phyloP scores from a whole-genome alignment of 2,888 invertebrate species.

The Drosophila falleni region DNA sequence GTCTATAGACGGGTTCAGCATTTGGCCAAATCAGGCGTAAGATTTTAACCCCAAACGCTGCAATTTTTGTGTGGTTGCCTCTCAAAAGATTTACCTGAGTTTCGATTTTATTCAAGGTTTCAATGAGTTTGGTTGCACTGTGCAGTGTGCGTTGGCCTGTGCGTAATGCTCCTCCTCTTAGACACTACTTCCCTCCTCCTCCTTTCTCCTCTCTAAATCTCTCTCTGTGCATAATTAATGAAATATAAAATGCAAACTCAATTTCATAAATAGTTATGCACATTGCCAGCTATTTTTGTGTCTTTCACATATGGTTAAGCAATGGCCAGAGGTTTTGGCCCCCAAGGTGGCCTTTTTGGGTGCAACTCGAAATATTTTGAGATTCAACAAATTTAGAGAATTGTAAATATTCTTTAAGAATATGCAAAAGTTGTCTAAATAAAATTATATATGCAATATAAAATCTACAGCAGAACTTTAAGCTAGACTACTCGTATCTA shows the following conservation, averaged over 20 bases:
- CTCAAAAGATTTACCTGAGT: slow-evolving; percentile 53
- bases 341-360: slow-evolving; percentile 5
- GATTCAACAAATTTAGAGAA: background rate
- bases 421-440: background rate
- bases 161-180: slow-evolving; percentile 61
- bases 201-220: background rate
- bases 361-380: background rate
- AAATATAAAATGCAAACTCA: slow-evolving; percentile 80
- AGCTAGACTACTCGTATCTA: background rate
- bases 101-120: slow-evolving; percentile 9
- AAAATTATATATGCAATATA: background rate
- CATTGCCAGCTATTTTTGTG: slow-evolving; percentile 52
- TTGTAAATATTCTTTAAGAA: background rate
- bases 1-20: slow-evolving; percentile 2
- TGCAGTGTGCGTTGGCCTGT: slow-evolving; percentile 75
- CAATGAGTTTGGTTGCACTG: slow-evolving; percentile 13
- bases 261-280: slow-evolving; percentile 71
- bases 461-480: background rate
- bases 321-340: slow-evolving; percentile 1
- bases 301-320: slow-evolving; percentile 19
- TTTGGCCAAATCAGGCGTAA: slow-evolving; percentile 76
- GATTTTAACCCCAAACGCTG: slow-evolving; percentile 43
- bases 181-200: slow-evolving; percentile 6
- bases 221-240: slow-evolving; percentile 81
- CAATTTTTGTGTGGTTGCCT: slow-evolving; percentile 54